Base-by-base conservation (phyloP, 2,888 invertebrate species). In the Cyclophora albipunctata region DNA sequence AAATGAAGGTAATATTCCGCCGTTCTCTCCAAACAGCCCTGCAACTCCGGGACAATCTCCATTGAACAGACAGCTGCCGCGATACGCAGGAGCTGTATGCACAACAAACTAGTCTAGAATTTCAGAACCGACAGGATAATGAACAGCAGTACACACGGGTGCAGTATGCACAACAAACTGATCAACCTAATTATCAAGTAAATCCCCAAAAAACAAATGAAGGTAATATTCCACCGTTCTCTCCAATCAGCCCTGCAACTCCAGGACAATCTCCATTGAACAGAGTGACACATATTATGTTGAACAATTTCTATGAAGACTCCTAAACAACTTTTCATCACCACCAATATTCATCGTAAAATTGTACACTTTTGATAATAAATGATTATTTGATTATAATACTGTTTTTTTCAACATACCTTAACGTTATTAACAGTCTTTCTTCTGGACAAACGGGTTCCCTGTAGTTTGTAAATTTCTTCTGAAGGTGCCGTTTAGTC, bases 381-480 rank as follows among this genome's bases (percentile, higher is more conserved):
- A 20, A 20, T 20, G 20, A 20, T 20, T 20, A 20, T 20, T 20
- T 20, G 20, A 20, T 20, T 20, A 20, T 20, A 20, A 20, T 20
- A 20, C 20, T 20, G 20, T 20, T 20, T 20, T 20, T 20, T 20
- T 20, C 20, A 20, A 42, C 47, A 42, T 48, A 43, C 47, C 47
- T 48, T 42, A 48, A 34, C 34, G 47, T 48, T 42, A 48, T 48
- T 34, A 48, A 43, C 35, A 48, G 47, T 42, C 47, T 42, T 43
- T 48, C 47, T 48, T 48, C 43, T 34, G 43, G 42, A 43, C 42
- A 43, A 43, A 48, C 35, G 35, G 47, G 43, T 48, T 42, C 20
- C 37, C 43, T 42, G 20, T 34, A 48, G 35, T 48, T 42, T 34
- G 47, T 48, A 42, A 20, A 34, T 48, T 48, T 37, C 42, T 42